Conservation (phyloP, 2,113 vertebrate genomes). For the Cervus canadensis region DNA sequence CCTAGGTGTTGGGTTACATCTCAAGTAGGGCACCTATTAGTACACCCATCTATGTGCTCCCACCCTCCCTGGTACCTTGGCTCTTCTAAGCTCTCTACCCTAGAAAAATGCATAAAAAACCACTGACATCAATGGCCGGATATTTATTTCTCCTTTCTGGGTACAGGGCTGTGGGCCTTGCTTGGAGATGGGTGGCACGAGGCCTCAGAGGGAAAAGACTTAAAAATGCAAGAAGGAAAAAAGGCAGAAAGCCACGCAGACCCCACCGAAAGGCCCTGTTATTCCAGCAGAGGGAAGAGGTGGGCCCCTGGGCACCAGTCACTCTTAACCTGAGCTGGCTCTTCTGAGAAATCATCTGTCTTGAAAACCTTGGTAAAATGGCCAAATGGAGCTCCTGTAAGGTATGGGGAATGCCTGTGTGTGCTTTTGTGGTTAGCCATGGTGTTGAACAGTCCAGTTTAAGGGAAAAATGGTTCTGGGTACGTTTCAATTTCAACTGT, state of each 20-base stretch:
- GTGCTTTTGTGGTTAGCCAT: constrained; percentile 28
- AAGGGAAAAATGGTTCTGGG: constrained; percentile 16
- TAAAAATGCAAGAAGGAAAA: neutral
- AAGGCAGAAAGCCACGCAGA: neutral
- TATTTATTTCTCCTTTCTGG: neutral
- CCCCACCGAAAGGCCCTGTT: neutral
- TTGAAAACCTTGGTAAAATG: neutral
- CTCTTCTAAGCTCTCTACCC: neutral
- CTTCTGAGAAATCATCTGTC: constrained; percentile 25
- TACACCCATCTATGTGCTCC: neutral
- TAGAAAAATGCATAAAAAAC: neutral
- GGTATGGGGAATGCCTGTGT: neutral
- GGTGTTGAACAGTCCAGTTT: neutral
- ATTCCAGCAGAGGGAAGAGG: neutral
- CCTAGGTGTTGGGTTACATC: neutral
- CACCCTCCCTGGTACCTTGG: neutral
- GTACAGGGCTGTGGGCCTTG: neutral
- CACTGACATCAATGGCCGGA: too few relatives aligned
- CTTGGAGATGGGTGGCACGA: neutral
- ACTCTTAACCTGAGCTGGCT: neutral
- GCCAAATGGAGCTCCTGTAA: neutral
- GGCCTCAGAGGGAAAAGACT: neutral
- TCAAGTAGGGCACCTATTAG: neutral
- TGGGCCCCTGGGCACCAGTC: neutral
- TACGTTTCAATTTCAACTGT: constrained; percentile 27